phyloP scores from a whole-genome alignment of 2,888 invertebrate species.

The Fragum whitleyi region DNA sequence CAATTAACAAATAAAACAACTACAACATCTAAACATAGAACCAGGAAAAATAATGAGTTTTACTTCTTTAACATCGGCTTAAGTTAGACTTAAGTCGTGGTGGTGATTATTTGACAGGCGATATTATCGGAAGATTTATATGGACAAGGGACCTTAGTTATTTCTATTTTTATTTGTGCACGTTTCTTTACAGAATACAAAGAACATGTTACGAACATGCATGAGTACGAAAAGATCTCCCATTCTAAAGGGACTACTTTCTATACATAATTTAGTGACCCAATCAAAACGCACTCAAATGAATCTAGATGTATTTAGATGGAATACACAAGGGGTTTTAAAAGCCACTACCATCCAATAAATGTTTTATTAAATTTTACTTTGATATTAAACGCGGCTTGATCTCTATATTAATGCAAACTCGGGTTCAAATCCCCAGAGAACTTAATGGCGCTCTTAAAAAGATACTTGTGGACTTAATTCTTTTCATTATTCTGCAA shows the following conservation, averaged over 20 bases:
- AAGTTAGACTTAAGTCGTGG: too few relatives aligned
- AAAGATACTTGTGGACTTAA: slow-evolving; percentile 8
- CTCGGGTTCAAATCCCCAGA: slow-evolving; percentile 3
- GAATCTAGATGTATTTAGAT: slow-evolving; percentile 60
- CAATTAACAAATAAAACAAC: too few relatives aligned
- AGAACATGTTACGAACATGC: slow-evolving; percentile 15
- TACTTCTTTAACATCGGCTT: too few relatives aligned
- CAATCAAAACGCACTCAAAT: slow-evolving; percentile 61
- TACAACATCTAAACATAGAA: too few relatives aligned
- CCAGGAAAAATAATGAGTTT: too few relatives aligned
- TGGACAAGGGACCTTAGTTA: too few relatives aligned
- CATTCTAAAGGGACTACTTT: slow-evolving; percentile 48
- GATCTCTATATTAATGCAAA: slow-evolving; percentile 60
- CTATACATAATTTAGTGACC: slow-evolving; percentile 60
- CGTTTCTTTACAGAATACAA: neutral
- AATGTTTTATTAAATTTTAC: slow-evolving; percentile 64
- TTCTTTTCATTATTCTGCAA: neutral
- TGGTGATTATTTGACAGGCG: too few relatives aligned
- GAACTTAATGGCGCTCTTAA: neutral
- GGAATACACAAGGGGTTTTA: slow-evolving; percentile 42
- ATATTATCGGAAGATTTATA: too few relatives aligned
- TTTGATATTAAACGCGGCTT: slow-evolving; percentile 56
- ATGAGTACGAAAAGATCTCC: slow-evolving; percentile 9
- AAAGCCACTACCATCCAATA: slow-evolving; percentile 61
- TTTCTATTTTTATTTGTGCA: neutral